These are phyloP conservation scores for Epirrhoe tristata DNA, from an alignment of 2,888 invertebrate species.

Conservation along the genomic window DNA sequence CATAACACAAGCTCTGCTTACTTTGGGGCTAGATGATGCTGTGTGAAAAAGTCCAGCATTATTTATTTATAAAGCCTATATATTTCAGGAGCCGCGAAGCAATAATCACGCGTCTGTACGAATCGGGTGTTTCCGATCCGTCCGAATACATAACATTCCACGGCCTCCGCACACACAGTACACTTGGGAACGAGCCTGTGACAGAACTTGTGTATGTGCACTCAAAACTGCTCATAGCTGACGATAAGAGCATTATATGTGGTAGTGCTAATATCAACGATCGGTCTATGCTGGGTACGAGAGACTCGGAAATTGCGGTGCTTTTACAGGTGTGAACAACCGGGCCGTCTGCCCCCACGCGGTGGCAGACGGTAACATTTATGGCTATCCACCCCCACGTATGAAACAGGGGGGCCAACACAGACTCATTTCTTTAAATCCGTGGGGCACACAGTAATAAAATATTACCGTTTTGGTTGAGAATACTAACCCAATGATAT, in stretches of 20 bases:
- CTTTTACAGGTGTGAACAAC: slow-evolving; percentile 89
- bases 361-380: too few species aligned
- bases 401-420: too few species aligned
- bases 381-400: too few species aligned
- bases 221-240: slow-evolving; percentile 97
- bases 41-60: too few species aligned
- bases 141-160: slow-evolving; percentile 96
- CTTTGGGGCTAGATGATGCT: too few species aligned
- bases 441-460: too few species aligned
- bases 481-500: too few species aligned
- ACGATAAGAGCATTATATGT: slow-evolving; percentile 96
- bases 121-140: slow-evolving; percentile 92
- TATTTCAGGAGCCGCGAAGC: slow-evolving; percentile 91
- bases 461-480: too few species aligned
- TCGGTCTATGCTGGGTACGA: slow-evolving; percentile 95
- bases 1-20: too few species aligned
- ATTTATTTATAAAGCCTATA: neutral
- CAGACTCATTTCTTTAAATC: too few species aligned
- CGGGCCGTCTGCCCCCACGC: too few species aligned
- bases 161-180: slow-evolving; percentile 93
- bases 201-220: slow-evolving; percentile 99
- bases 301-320: slow-evolving; percentile 98
- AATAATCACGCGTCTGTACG: slow-evolving; percentile 90
- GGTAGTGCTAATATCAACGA: slow-evolving; percentile 99
- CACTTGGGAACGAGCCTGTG: slow-evolving; percentile 91